These are phyloP conservation scores for Scrobipalpa atriplicella DNA, from an alignment of 2,888 invertebrate species.

Conservation along the genomic window DNA sequence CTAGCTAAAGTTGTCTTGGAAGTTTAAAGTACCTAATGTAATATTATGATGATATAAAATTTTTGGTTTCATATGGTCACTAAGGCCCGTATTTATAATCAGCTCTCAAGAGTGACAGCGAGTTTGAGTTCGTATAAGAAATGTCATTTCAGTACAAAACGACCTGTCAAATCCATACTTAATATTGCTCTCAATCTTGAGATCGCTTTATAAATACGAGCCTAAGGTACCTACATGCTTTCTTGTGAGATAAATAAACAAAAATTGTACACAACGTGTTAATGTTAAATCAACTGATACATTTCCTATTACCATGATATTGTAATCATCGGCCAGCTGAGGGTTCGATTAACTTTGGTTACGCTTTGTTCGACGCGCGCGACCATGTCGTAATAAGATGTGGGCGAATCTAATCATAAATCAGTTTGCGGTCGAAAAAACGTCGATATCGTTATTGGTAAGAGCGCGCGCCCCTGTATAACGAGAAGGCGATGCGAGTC, in stretches of 20 bases:
- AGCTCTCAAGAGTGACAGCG: too few relatives aligned
- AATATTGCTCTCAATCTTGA: too few relatives aligned
- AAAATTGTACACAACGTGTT: background rate
- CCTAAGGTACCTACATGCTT: background rate
- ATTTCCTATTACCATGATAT: slow-evolving; percentile 1
- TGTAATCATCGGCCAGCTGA: slow-evolving; percentile 14
- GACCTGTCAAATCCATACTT: too few relatives aligned
- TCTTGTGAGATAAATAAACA: background rate
- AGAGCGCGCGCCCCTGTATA: slow-evolving; percentile 59
- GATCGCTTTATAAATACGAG: too few relatives aligned
- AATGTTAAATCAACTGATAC: slow-evolving; percentile 2
- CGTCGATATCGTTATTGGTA: slow-evolving; percentile 63
- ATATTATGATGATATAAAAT: background rate
- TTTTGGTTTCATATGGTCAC: background rate
- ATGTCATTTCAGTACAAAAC: too few relatives aligned
- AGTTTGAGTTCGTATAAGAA: too few relatives aligned
- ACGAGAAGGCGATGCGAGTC: slow-evolving; percentile 64
- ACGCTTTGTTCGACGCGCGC: background rate
- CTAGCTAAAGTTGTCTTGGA: background rate
- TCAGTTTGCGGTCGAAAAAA: slow-evolving; percentile 59
- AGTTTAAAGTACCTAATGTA: background rate
- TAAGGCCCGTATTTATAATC: too few relatives aligned
- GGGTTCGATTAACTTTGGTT: background rate
- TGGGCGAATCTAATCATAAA: slow-evolving; percentile 59
- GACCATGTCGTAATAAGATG: slow-evolving; percentile 41